Evolutionary conservation across 2,113 vertebrate species (phyloP), one percentile per base, ranked within the genome.

Genomic region (Piliocolobus tephrosceles): DNA sequence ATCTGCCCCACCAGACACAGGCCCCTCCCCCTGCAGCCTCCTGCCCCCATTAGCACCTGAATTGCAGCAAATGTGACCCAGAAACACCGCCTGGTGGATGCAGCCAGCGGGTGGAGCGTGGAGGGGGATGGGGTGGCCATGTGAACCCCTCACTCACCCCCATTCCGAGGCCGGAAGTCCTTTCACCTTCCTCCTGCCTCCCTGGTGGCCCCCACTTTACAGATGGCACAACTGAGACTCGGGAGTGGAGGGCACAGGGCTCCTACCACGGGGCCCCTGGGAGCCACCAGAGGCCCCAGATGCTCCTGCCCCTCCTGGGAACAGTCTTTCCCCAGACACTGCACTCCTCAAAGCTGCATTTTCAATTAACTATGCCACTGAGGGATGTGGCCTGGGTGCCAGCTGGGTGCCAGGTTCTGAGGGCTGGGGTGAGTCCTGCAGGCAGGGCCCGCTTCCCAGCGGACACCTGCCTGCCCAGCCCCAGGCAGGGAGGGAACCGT

Each of bases 11-110:
- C 52, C 52, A 95, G 22, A 86, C 64, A 73, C 4, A 57, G 17
- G 80, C 91, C 94, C 70, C n/a, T 64, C 83, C 85, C 81, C 89
- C 75, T 52, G 35, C 91, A 84, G 84, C 76, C 61, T 90, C n/a
- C 94, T 91, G 96, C 85, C 86, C 93, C 91, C 81, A 88, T 96
- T 95, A 97, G 94, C 94, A 97, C 95, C 93, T 73, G 57, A 96
- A 90, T 95, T 57, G 91, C 55, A 88, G 90, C 92, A 84, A 89
- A 35, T 30, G n/a, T 85, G 93, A 98, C 94, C 96, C 85, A 57
- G 96, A 97, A 97, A 97, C 85, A 57, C 32, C 0, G 35, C 70
- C 80, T 50, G 38, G 38, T 50, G 70, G 61, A 8, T 45, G 47
- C 13, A 38, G 50, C n/a, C 61, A 86, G 90, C 27, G 27, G 78